A percentile compares a stretch with the other conserved stretches of the same genome.
phyloP scores from a whole-genome alignment of 1,140 invertebrate species.

The Cylas formicarius region DNA sequence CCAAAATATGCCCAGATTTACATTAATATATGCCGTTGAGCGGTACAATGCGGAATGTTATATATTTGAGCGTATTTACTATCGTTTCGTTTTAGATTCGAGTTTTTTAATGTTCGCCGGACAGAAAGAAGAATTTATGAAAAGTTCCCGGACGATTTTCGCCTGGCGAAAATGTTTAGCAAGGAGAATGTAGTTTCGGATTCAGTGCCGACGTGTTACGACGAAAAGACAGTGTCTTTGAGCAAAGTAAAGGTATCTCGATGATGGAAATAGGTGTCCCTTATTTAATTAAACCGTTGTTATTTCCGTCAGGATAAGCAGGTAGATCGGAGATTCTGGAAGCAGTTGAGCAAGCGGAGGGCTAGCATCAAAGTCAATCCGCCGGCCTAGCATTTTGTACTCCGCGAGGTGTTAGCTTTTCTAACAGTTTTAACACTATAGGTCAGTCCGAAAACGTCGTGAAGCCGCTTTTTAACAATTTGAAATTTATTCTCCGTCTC shows the following conservation, averaged over 20 bases:
- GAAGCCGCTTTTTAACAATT: no score
- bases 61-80: no score
- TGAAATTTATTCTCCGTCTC: background rate
- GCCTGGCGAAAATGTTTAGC: conserved; percentile 37
- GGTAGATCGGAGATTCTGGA: conserved; percentile 48
- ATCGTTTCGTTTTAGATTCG: conserved; percentile 37
- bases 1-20: no score
- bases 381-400: conserved; percentile 32
- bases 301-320: conserved; percentile 44
- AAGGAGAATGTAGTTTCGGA: conserved; percentile 33
- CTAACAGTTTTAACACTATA: no score
- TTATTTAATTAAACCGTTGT: background rate
- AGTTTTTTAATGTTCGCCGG: conserved; percentile 46
- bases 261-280: conserved; percentile 15
- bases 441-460: no score
- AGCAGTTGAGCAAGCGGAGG: conserved; percentile 48
- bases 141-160: conserved; percentile 38
- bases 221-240: conserved; percentile 41
- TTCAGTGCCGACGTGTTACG: conserved; percentile 32
- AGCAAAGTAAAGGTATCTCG: conserved; percentile 47
- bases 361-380: conserved; percentile 31
- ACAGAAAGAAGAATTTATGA: conserved; percentile 41
- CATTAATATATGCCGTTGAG: no score
- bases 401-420: no score
- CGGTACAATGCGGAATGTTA: no score